phyloP scores from a whole-genome alignment of 2,888 invertebrate genomes.

The Synergus gifuensis region DNA sequence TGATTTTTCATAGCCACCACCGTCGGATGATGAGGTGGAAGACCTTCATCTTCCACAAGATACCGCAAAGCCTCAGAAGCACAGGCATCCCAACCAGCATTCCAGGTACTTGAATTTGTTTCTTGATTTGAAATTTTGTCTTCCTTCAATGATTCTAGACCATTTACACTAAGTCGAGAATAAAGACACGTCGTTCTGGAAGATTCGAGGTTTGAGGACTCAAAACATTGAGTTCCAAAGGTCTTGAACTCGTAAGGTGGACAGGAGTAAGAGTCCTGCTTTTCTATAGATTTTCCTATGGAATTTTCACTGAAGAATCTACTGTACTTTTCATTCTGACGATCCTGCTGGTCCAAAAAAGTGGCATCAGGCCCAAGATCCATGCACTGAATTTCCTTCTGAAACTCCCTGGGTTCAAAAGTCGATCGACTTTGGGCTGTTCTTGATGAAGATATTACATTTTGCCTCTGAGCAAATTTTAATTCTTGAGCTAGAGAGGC shows the following conservation, averaged over 20 bases:
- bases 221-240: neutral
- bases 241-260: constrained; percentile 14
- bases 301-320: constrained; percentile 1
- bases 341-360: neutral
- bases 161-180: constrained; percentile 24
- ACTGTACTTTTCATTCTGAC: constrained; percentile 1
- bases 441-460: constrained; percentile 44
- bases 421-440: neutral
- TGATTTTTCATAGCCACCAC: constrained; percentile 72
- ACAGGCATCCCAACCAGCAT: constrained; percentile 72
- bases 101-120: constrained; percentile 60
- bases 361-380: constrained; percentile 59
- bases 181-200: constrained; percentile 11
- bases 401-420: constrained; percentile 33
- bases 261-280: neutral
- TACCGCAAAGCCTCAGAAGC: constrained; percentile 70
- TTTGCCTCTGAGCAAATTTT: constrained; percentile 63
- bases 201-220: constrained; percentile 4
- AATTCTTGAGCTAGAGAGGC: constrained; percentile 68
- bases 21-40: constrained; percentile 71
- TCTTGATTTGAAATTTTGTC: constrained; percentile 7
- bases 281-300: neutral
- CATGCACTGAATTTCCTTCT: constrained; percentile 56
- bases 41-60: constrained; percentile 71
- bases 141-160: neutral